A percentile compares a stretch with the other conserved stretches of the same genome.
phyloP scores from a whole-genome alignment of 2,888 invertebrate species.

The Balanococcus diminutus region DNA sequence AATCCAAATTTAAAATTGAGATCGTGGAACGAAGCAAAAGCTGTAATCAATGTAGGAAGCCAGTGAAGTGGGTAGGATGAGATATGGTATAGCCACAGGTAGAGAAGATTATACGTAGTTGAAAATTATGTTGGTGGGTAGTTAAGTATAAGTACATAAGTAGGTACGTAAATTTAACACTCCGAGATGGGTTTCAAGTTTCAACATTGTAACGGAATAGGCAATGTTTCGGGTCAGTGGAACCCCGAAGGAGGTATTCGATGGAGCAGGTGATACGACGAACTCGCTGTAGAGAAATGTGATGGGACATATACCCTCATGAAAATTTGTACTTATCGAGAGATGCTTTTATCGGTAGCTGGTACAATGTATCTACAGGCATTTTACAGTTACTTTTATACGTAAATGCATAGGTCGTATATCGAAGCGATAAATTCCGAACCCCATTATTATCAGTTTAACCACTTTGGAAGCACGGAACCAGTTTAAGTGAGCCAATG shows the following conservation, averaged over 20 bases:
- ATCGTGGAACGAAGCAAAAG: no score
- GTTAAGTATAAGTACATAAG: no score
- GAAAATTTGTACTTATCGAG: not conserved
- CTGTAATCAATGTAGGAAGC: not conserved
- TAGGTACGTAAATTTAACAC: not conserved
- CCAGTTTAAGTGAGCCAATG: not conserved
- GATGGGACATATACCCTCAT: not conserved
- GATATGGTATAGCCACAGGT: not conserved
- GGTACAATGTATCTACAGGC: not conserved
- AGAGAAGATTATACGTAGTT: not conserved
- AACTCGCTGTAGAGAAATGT: no score
- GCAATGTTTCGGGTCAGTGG: slow-evolving; percentile 7
- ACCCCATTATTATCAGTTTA: not conserved
- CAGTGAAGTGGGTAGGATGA: not conserved
- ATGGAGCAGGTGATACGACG: not conserved
- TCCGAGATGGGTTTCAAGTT: not conserved
- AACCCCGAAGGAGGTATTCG: slow-evolving; percentile 15
- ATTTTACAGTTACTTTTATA: not conserved
- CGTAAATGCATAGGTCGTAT: not conserved
- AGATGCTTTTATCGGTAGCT: not conserved
- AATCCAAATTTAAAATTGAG: no score
- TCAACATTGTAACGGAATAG: not conserved
- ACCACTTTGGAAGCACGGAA: slow-evolving; percentile 7
- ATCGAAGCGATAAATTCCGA: not conserved
- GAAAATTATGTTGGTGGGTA: not conserved